Base-by-base conservation (phyloP, 2,113 vertebrate species). In the Sylvilagus bachmani region DNA sequence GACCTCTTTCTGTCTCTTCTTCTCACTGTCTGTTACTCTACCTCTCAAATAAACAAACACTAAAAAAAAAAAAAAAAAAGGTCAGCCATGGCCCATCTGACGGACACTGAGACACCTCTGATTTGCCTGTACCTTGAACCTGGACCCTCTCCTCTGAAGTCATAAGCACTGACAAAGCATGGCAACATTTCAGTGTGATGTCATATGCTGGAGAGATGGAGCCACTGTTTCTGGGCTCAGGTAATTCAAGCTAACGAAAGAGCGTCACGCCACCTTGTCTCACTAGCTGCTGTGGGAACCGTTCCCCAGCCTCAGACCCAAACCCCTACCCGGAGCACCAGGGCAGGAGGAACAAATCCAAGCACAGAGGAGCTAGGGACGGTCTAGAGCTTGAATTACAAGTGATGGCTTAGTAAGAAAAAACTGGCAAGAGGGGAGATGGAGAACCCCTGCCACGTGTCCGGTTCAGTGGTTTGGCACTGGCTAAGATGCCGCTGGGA, bases 181-280 rank as follows among this genome's bases (percentile, higher is more conserved):
- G 38, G 53, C 14, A 66, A 62, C 38, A 67, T 87, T 89, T 91
- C 73, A 38, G 64, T 25, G 69, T n/a, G 12, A 1, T 67, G 29
- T 88, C 51, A 36, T 6, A 82, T 16, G 24, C 55, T 24, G 78
- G 87, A 78, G 73, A 77, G 79, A 89, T 10, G 12, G 4, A 58
- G 29, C 49, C 44, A n/a, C 24, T 71, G 74, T 96, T 93, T 64
- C 12, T 31, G 62, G 80, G 51, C n/a, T 64, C n/a, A 92, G 71
- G 44, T 44, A 6, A 44, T 8, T 44, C 44, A 44, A 44, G 44
- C 44, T 44, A 79, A 69, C 13, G n/a, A 25, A 3, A 29, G 74
- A 92, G 38, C 93, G 69, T 66, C 12, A 21, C 25, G 38, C 16
- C 5, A 58, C 38, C 53, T 44, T 84, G 10, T 36, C 61, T 91